Base-by-base conservation (phyloP, 1,140 invertebrate genomes). In the Sycophaga agraensis region DNA sequence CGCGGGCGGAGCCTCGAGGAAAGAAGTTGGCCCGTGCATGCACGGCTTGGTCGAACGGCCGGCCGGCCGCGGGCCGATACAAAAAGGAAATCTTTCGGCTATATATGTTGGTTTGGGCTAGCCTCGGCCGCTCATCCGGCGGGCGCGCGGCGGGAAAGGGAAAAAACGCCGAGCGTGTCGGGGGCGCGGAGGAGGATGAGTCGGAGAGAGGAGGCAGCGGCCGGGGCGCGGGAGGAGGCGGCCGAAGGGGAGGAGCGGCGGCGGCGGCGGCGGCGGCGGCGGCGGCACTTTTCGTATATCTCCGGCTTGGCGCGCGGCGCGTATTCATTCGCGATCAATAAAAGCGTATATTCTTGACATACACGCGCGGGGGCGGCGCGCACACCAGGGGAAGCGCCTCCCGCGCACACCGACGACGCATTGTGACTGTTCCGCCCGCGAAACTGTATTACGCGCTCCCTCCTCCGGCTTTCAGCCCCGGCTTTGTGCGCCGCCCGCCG, bases 291-390 rank as follows among this genome's bases (percentile, higher is more conserved):
- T 73, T 67, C 67, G 66, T 67, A 69, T 69, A 71, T 74, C 71
- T 71, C 66, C 59, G 63, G 63, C 66, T 65, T 66, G 28, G 11
- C 66, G 71, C 70, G 69, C 6, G 35, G 28, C 6, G 35, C 56
- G 63, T 64, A 73, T 73, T 73, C 70, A 68, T 68, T 65, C 64
- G 68, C 73, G 73, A 75, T 75, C 73, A 75, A 75, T 75, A 62
- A 56, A 50, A 75, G 70, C 68, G 70, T 73, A 69, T 73, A 73
- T 74, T 75, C 72, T 75, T 74, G 72, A 75, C 68, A 70, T 69
- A 72, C 72, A 74, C 73, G 69, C 22, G 19, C 8, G 42, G 34
- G 19, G 21, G n/a, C n/a, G n/a, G n/a, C n/a, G 31, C 49, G 22
- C 16, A 3, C 28, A 12, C 16, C 28, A 31, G 28, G 4, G 28